These are phyloP conservation scores for Rhodinocichla rosea DNA, from an alignment of 2,113 vertebrate species.

Conservation along the genomic window DNA sequence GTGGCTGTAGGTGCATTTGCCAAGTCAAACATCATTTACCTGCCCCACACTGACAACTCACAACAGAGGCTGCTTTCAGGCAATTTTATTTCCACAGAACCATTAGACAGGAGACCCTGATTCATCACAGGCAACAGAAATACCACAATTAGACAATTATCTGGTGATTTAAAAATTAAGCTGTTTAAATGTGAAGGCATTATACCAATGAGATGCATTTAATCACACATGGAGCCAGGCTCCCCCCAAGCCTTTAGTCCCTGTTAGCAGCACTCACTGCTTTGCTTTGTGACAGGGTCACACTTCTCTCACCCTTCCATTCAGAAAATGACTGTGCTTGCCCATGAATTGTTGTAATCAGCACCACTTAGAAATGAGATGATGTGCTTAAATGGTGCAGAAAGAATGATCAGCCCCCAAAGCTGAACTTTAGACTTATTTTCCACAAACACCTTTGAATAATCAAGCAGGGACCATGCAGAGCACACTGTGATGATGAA, in stretches of 20 bases:
- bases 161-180: background rate
- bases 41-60: background rate
- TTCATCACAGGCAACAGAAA: background rate
- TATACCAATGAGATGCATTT: background rate
- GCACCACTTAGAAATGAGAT: background rate
- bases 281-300: background rate
- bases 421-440: background rate
- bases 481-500: background rate
- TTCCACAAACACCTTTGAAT: background rate
- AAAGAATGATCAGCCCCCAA: background rate
- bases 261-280: rapidly evolving
- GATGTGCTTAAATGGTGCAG: background rate
- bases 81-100: background rate
- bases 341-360: background rate
- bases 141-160: background rate
- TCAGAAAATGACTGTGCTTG: background rate
- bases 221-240: background rate
- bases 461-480: background rate
- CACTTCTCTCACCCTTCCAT: background rate
- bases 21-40: background rate
- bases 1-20: background rate
- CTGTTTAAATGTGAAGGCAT: background rate
- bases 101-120: background rate
- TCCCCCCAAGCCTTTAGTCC: background rate
- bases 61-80: background rate